A percentile compares a stretch with the other conserved stretches of the same genome.
Evolutionary conservation across 30 jellyfish, hydroid and myxozoan genomes (phyloP).

Genomic region (Phacellophora camtschatica): DNA sequence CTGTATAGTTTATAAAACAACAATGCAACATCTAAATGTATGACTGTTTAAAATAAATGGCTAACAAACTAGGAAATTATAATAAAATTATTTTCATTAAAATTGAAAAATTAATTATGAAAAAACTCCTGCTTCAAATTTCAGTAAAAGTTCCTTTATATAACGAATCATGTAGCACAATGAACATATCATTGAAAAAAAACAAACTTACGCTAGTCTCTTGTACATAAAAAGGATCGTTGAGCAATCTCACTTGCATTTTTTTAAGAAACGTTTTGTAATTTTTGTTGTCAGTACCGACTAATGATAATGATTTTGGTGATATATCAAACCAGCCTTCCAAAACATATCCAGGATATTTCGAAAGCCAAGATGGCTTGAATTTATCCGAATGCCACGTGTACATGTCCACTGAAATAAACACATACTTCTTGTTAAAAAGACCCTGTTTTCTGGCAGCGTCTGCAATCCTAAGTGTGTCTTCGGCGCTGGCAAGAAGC

Average conservation of each 20-base stretch:
- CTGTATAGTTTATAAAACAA: slow-evolving; percentile 39
- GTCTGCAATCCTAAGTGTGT: slow-evolving; percentile 21
- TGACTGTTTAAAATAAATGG: too few relatives aligned
- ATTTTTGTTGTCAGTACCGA: background rate
- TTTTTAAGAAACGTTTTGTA: background rate
- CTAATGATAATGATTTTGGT: slow-evolving; percentile 15
- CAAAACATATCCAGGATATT: background rate
- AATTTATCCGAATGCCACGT: slow-evolving; percentile 44
- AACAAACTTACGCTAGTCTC: background rate
- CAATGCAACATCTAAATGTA: background rate
- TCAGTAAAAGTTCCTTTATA: too few relatives aligned
- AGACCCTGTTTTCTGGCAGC: slow-evolving; percentile 33
- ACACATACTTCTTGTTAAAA: slow-evolving; percentile 64
- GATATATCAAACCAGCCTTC: slow-evolving; percentile 63
- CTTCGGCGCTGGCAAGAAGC: slow-evolving; percentile 48
- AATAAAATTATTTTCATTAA: too few relatives aligned
- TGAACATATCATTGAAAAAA: too few relatives aligned
- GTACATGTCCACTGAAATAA: slow-evolving; percentile 68
- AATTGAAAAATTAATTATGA: too few relatives aligned
- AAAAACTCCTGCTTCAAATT: too few relatives aligned
- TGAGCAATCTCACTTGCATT: slow-evolving; percentile 12
- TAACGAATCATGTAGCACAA: too few relatives aligned
- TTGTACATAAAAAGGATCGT: slow-evolving; percentile 45
- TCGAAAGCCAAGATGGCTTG: slow-evolving; percentile 1
- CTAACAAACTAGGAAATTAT: too few relatives aligned